Evolutionary conservation across 2,888 invertebrate genomes (phyloP), one percentile per base, ranked within the genome.

Genomic region (Gymnosoma rotundatum): DNA sequence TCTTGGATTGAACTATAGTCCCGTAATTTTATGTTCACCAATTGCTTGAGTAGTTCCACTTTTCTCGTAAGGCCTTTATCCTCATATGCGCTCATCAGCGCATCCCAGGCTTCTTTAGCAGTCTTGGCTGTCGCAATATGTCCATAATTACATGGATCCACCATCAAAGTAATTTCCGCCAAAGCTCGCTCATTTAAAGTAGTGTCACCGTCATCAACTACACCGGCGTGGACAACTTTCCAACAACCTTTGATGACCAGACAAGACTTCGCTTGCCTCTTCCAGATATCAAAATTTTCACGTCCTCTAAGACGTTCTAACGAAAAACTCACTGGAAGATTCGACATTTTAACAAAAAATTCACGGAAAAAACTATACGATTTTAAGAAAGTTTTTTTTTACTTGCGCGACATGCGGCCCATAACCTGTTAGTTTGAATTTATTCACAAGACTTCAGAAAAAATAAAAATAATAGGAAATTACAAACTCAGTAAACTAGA

Each of bases 111-210:
- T 36, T 60, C 60, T 36, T 60, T 60, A 5, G 32, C 32, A 32
- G 8, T 32, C 8, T 32, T 32, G 32, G 32, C 32, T 32, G 32
- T 8, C 6, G 32, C n/a, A 36, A n/a, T 60, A 16, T 60, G 60
- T 18, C 25, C 60, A n/a, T 25, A 60, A 36, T 60, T 60, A 36
- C 2, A 25, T 7, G 36, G 36, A n/a, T 60, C 60, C 10, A 36
- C 36, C 60, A 60, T 60, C n/a, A 60, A 60, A 8, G 60, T 36
- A 10, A 36, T n/a, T 36, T 60, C 36, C 9, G 60, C 60, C n/a
- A 60, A n/a, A n/a, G 36, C 36, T n/a, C 1, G 16, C 14, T 60
- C 36, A 36, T 50, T 18, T 7, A n/a, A 50, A 7, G 0, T 50
- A 2, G n/a, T 12, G 12, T 50, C 18, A 8, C 6, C 18, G 5